Evolutionary conservation across 2,113 vertebrate species (phyloP).

Genomic region (Clarias batrachus): DNA sequence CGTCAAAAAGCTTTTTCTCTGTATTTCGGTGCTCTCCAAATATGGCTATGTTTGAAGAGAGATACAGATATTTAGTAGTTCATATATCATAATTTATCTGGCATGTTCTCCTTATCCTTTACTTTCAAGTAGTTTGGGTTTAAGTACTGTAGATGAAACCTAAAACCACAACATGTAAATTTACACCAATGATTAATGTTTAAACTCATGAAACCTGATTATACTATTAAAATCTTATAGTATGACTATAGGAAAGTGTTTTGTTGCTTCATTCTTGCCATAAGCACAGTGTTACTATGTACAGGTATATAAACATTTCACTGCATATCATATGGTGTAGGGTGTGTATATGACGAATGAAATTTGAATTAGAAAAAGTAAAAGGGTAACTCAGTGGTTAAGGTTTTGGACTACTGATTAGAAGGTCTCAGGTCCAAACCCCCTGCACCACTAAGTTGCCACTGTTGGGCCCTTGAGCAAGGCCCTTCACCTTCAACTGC

Average conservation of each 20-base stretch:
- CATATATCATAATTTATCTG: not conserved
- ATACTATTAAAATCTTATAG: not conserved
- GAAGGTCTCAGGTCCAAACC: too few relatives aligned
- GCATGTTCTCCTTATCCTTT: not conserved
- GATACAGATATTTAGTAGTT: conserved; percentile 9
- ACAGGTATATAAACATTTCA: too few relatives aligned
- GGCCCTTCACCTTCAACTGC: too few relatives aligned
- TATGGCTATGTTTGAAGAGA: conserved; percentile 51
- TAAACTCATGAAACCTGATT: not conserved
- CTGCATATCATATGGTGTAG: too few relatives aligned
- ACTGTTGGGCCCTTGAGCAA: too few relatives aligned
- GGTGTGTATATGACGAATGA: too few relatives aligned
- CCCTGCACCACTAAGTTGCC: too few relatives aligned
- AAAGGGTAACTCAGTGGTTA: too few relatives aligned
- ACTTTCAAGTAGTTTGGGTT: not conserved
- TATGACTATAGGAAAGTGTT: too few relatives aligned
- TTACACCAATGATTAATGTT: not conserved
- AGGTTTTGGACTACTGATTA: too few relatives aligned
- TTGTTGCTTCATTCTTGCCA: not conserved
- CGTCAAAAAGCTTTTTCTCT: conserved; percentile 29
- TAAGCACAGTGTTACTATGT: not conserved
- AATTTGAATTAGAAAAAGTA: too few relatives aligned
- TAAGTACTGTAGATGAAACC: not conserved
- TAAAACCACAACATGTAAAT: not conserved
- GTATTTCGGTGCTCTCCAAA: conserved; percentile 43